Evolutionary conservation across 2,113 vertebrate species (phyloP), one percentile per base, ranked within the genome.

Genomic region (Zootoca vivipara): DNA sequence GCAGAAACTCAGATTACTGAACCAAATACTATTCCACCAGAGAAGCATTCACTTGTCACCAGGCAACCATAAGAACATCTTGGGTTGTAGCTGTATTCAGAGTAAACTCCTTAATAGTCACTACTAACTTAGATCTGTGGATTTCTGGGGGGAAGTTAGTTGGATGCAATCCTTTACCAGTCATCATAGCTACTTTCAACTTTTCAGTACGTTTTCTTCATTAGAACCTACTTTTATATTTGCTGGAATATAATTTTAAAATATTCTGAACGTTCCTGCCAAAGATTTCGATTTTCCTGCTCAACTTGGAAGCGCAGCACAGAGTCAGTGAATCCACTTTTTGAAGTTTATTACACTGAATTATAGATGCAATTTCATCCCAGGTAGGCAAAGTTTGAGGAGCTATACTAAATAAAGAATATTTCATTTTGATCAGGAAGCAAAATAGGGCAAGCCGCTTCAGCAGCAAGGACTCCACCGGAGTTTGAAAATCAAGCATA

Each of bases 241-340:
- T 33, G 46, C 65, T 42, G n/a, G 8, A 35, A 0, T 16, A 4
- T 33, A 40, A 62, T 85, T 85, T 26, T 24, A 74, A 85, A 33
- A 2, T 30, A 10, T 69, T 87, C 64, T 56, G 0, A 46, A 64
- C 62, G 52, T 20, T 56, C 46, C 13, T 83, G 72, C 38, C 73
- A 56, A 38, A 52, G 38, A 42, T 12, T 20, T 46, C 52, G 80
- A 56, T 35, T 38, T 73, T 30, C 42, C 18, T 38, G 38, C 83
- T 82, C 16, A 30, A 82, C 72, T 80, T 77, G 73, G 22, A 33
- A 82, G 87, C 40, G 58, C 87, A 30, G 75, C 85, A 18, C 78
- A 65, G 67, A 82, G 62, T 82, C 79, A 56, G 42, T 87, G 75
- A 81, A 65, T 69, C 78, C 40, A 38, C 65, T 64, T 93, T 83